A percentile compares a stretch with the other conserved stretches of the same genome.
Conservation (phyloP, 53 echinoderm and acorn worm genomes). For the Antedon mediterranea region DNA sequence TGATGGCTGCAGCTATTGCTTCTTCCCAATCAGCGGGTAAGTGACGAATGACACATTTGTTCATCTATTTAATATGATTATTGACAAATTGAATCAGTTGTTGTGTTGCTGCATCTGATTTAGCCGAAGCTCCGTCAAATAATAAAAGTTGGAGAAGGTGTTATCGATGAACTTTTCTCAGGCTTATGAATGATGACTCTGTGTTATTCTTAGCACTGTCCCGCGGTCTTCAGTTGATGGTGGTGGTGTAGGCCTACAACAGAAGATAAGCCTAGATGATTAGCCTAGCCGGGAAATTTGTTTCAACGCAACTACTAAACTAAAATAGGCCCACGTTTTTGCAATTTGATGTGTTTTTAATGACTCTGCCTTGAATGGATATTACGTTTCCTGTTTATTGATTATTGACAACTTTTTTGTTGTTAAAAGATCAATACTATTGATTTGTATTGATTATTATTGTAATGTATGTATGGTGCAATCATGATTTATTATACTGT, state of each 20-base stretch:
- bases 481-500: too few species aligned
- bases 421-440: too few species aligned
- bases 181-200: not conserved
- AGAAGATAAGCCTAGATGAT: not conserved
- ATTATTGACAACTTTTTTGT: not conserved
- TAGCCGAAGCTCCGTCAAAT: not conserved
- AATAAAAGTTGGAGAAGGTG: not conserved
- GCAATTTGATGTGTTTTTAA: too few species aligned
- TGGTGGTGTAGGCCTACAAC: not conserved
- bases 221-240: not conserved
- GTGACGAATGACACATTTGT: not conserved
- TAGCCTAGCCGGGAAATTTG: not conserved
- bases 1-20: not conserved
- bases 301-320: too few species aligned
- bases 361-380: not conserved
- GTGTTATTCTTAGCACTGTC: not conserved
- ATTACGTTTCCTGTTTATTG: not conserved
- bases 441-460: too few species aligned
- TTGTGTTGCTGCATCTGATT: not conserved
- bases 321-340: not conserved
- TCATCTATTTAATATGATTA: not conserved
- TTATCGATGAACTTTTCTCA: not conserved
- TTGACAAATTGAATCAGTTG: constrained; percentile 1
- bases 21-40: not conserved
- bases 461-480: too few species aligned